phyloP scores from a whole-genome alignment of 2,888 invertebrate genomes.

The Synanthedon vespiformis region DNA sequence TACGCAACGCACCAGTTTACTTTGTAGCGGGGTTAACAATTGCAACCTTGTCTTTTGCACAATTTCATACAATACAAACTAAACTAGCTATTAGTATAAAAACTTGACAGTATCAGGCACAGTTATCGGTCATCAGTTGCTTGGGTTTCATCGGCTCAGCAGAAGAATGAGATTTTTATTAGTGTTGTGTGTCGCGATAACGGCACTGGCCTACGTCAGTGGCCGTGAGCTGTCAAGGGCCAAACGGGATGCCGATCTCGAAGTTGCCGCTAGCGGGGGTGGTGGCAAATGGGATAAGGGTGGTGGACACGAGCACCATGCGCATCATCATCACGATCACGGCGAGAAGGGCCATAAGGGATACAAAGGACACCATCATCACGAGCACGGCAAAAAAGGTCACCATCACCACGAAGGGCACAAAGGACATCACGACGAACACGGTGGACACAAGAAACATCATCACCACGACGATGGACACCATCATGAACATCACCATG shows the following conservation, averaged over 20 bases:
- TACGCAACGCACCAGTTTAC: slow-evolving; percentile 42
- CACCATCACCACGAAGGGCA: slow-evolving; percentile 79
- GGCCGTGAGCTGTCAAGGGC: slow-evolving; percentile 63
- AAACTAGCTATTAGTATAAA: slow-evolving; percentile 54
- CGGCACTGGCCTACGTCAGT: slow-evolving; percentile 66
- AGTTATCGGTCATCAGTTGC: slow-evolving; percentile 46
- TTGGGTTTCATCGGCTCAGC: slow-evolving; percentile 21
- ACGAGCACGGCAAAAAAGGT: slow-evolving; percentile 78
- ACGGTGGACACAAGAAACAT: slow-evolving; percentile 75
- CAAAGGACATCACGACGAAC: slow-evolving; percentile 72
- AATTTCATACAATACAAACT: slow-evolving; percentile 52
- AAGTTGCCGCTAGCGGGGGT: slow-evolving; percentile 61
- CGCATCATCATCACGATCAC: slow-evolving; percentile 73
- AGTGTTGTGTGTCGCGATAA: slow-evolving; percentile 50
- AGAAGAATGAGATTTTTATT: slow-evolving; percentile 49
- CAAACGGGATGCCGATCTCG: slow-evolving; percentile 64
- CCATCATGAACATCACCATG: slow-evolving; percentile 74
- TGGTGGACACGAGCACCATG: slow-evolving; percentile 75
- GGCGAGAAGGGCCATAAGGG: slow-evolving; percentile 81
- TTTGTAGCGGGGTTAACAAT: slow-evolving; percentile 25
- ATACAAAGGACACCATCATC: slow-evolving; percentile 75
- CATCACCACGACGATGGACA: slow-evolving; percentile 77
- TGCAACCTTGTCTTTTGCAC: slow-evolving; percentile 63
- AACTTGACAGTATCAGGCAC: slow-evolving; percentile 30
- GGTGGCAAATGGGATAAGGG: slow-evolving; percentile 69